These are phyloP conservation scores for Euthynnus affinis DNA, from an alignment of 2,797 vertebrate genomes.

Conservation along the genomic window DNA sequence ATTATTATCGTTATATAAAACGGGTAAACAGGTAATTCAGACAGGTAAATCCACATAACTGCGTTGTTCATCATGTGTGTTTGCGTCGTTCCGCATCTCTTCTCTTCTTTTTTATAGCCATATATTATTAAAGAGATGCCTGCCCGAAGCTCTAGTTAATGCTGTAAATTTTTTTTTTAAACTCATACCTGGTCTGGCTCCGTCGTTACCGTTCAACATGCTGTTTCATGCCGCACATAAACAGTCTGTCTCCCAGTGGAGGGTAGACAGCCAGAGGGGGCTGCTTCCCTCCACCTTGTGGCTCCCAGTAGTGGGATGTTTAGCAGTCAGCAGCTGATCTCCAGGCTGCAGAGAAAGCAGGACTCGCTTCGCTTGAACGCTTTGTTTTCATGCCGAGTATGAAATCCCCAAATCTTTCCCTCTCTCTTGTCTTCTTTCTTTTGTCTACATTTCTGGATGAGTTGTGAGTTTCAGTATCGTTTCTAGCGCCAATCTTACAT, in stretches of 20 bases:
- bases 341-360: slow-evolving; percentile 20
- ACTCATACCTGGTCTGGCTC: slow-evolving; percentile 17
- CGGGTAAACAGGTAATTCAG: not conserved
- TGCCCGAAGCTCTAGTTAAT: slow-evolving; percentile 25
- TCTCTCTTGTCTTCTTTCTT: not conserved
- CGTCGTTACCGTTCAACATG: slow-evolving; percentile 24
- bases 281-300: slow-evolving; percentile 20
- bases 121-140: slow-evolving; percentile 61
- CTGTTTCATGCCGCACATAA: slow-evolving; percentile 28
- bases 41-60: slow-evolving; percentile 1
- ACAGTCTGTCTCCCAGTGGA: slow-evolving; percentile 24
- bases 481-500: not conserved
- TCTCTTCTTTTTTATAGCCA: slow-evolving; percentile 10
- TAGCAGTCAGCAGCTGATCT: slow-evolving; percentile 53
- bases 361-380: slow-evolving; percentile 11
- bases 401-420: not conserved
- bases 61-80: slow-evolving; percentile 3
- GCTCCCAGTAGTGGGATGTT: slow-evolving; percentile 35
- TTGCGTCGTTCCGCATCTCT: slow-evolving; percentile 6
- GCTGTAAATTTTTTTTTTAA: slow-evolving; percentile 10
- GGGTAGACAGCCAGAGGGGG: slow-evolving; percentile 8
- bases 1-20: slow-evolving; percentile 14
- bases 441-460: not conserved
- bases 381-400: slow-evolving; percentile 23
- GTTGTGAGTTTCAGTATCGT: no score